These are phyloP conservation scores for Phasianus colchicus DNA, from an alignment of 2,113 vertebrate species.

Conservation along the genomic window DNA sequence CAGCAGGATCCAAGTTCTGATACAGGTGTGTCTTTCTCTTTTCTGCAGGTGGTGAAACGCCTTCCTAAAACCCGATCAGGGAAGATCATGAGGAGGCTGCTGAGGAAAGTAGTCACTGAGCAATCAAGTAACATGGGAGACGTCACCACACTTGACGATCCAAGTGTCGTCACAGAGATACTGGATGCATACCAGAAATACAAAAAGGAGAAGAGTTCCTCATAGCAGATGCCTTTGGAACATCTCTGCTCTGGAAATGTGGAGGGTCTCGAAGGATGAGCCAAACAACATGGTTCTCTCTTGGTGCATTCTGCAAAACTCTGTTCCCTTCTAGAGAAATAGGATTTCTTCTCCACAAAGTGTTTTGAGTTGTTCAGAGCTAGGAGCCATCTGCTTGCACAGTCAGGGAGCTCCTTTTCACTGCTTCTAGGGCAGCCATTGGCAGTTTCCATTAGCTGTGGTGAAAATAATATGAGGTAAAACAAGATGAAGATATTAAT, in stretches of 20 bases:
- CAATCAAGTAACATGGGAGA: conserved; percentile 82
- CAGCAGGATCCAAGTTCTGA: neutral
- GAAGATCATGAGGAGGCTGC: conserved; percentile 92
- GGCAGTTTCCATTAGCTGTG: neutral
- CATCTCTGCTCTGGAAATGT: neutral
- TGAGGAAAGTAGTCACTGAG: conserved; percentile 83
- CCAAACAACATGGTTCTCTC: neutral
- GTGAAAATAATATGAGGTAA: neutral
- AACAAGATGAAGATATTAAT: neutral
- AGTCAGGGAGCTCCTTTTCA: neutral
- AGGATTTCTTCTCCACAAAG: neutral
- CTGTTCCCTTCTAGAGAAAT: neutral
- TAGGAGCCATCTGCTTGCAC: neutral
- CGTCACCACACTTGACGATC: conserved; percentile 90
- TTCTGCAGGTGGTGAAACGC: conserved; percentile 86
- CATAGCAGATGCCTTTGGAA: conserved; percentile 3
- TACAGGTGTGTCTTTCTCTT: neutral
- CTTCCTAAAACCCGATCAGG: conserved; percentile 95
- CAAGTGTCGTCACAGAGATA: conserved; percentile 85
- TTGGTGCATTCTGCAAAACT: neutral
- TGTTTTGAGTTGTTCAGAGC: neutral
- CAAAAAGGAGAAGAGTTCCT: conserved; percentile 56
- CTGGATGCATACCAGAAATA: conserved; percentile 77
- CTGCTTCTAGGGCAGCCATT: neutral
- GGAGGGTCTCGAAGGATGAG: neutral